A percentile compares a stretch with the other conserved stretches of the same genome.
These are phyloP conservation scores for Catajapyx aquilonaris DNA, from an alignment of 1,140 invertebrate genomes.

Conservation along the genomic window DNA sequence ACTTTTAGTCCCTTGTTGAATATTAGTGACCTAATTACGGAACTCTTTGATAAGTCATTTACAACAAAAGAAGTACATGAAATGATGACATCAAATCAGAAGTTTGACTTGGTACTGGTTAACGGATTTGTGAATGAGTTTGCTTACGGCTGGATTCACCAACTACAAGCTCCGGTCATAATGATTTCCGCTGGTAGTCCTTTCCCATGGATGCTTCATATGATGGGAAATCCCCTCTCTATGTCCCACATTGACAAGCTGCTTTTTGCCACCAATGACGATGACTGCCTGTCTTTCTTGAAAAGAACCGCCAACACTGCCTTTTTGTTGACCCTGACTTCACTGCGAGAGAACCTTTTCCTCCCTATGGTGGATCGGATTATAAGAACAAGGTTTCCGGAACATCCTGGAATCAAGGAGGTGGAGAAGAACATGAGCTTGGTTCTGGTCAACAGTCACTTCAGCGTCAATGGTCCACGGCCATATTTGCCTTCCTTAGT, in stretches of 20 bases:
- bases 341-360: not conserved
- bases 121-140: not conserved
- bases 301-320: not conserved
- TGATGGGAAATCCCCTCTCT: not conserved
- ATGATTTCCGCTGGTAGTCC: not conserved
- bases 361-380: not conserved
- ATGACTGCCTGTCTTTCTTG: not conserved
- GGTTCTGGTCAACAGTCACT: conserved; percentile 11
- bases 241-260: not conserved
- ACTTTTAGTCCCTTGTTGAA: too few relatives aligned
- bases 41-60: not conserved
- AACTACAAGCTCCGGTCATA: not conserved
- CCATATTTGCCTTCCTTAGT: conserved; percentile 8
- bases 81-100: not conserved
- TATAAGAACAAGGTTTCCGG: conserved; percentile 5
- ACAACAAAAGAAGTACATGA: not conserved
- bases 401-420: conserved; percentile 9
- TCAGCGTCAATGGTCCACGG: conserved; percentile 4
- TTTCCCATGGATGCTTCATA: not conserved
- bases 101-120: not conserved
- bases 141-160: not conserved
- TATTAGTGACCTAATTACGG: too few relatives aligned
- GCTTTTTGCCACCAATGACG: not conserved
- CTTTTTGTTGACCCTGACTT: not conserved
- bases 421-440: conserved; percentile 11